phyloP scores from a whole-genome alignment of 2,888 invertebrate species.

The Marronus borbonicus region DNA sequence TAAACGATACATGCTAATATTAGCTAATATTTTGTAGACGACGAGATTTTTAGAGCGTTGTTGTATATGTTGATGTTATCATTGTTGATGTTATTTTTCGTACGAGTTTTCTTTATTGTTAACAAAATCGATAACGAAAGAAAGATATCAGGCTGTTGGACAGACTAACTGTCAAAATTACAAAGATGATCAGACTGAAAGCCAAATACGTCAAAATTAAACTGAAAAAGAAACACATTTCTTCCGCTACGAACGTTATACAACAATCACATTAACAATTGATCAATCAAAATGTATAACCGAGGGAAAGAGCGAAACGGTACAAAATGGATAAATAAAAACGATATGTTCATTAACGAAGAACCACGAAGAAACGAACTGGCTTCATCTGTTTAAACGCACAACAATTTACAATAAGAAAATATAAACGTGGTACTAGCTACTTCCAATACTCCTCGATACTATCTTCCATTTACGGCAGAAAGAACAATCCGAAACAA shows the following conservation, averaged over 20 bases:
- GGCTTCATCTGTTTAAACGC: slow-evolving; percentile 47
- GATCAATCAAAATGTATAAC: slow-evolving; percentile 38
- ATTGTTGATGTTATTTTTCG: slow-evolving; percentile 43
- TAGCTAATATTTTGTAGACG: slow-evolving; percentile 47
- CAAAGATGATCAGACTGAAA: slow-evolving; percentile 52
- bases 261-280: slow-evolving; percentile 21
- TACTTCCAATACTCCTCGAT: not conserved
- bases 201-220: slow-evolving; percentile 58
- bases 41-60: slow-evolving; percentile 42
- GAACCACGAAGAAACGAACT: slow-evolving; percentile 17
- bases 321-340: slow-evolving; percentile 37
- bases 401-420: slow-evolving; percentile 47
- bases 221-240: slow-evolving; percentile 50
- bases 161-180: slow-evolving; percentile 36
- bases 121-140: slow-evolving; percentile 14
- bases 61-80: slow-evolving; percentile 50
- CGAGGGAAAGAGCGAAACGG: slow-evolving; percentile 32
- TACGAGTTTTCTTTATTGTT: slow-evolving; percentile 9
- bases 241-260: not conserved
- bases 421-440: slow-evolving; percentile 21
- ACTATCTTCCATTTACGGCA: slow-evolving; percentile 44
- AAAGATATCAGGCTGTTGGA: slow-evolving; percentile 36
- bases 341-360: slow-evolving; percentile 22
- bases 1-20: slow-evolving; percentile 20
- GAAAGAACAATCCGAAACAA: slow-evolving; percentile 32